These are phyloP conservation scores for Bicyclus anynana DNA, from an alignment of 1,140 invertebrate genomes.

Conservation along the genomic window DNA sequence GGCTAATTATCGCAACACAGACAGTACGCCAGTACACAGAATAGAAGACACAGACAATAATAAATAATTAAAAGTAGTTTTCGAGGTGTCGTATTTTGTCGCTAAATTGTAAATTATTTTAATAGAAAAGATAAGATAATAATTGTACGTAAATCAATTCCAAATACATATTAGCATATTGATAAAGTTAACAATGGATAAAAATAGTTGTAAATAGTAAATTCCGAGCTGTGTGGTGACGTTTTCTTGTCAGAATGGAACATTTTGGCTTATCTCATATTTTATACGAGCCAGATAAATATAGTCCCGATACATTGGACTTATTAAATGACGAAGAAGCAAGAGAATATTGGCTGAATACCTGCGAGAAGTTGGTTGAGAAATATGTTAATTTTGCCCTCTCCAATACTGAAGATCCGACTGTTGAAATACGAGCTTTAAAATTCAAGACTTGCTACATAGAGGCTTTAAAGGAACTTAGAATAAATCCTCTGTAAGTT, in stretches of 20 bases:
- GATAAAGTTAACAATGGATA: conserved; percentile 64
- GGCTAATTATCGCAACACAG: too few relatives aligned
- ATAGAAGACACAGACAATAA: background rate
- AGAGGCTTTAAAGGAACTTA: conserved; percentile 86
- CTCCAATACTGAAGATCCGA: conserved; percentile 85
- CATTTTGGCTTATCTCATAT: conserved; percentile 67
- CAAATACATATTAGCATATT: conserved; percentile 39
- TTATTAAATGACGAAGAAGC: conserved; percentile 91
- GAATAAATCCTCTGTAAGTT: conserved; percentile 88
- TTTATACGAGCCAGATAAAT: conserved; percentile 76
- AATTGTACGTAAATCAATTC: conserved; percentile 17
- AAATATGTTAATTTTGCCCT: conserved; percentile 88
- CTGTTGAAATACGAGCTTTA: conserved; percentile 87
- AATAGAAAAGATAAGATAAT: conserved; percentile 16
- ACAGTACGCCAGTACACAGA: too few relatives aligned
- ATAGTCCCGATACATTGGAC: conserved; percentile 94
- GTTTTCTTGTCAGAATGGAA: conserved; percentile 50
- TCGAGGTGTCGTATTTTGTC: too few relatives aligned
- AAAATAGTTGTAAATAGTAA: conserved; percentile 41
- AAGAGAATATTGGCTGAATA: conserved; percentile 94
- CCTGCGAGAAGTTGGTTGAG: conserved; percentile 89
- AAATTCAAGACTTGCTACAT: conserved; percentile 92
- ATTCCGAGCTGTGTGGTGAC: conserved; percentile 13
- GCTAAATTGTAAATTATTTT: too few relatives aligned
- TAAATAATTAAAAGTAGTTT: background rate